Base-by-base conservation (phyloP, 2,888 invertebrate genomes). In the Pseudoips prasinana region DNA sequence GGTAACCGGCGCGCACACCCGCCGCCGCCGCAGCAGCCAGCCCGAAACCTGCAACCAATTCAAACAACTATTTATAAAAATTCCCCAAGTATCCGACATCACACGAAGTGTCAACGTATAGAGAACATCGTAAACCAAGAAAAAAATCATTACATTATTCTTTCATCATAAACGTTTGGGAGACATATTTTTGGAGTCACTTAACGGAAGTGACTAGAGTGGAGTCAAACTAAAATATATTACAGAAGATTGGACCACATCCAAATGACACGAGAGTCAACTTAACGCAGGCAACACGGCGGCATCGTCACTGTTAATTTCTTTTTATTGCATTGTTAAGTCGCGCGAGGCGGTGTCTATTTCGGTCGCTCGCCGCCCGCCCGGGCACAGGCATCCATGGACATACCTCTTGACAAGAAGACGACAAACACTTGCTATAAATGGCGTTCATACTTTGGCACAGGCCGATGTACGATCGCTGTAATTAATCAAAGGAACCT, bases 1-100 rank as follows among this genome's bases (percentile, higher is more conserved):
- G 95, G 74, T 95, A 95, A 49, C 95, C 94, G 9, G 95, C 90
- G 53, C 95, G 91, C 44, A 95, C 93, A 47, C 94, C 94, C 31
- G 92, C 90, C 49, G 94, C 92, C 23, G 87, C 85, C 24, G 85
- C 87, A 24, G 87, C 86, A 7, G 87, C 85, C 45, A 87, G 47
- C 3, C 86, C 83, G 46, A 87, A 87, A 38, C 86, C 86, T 86
- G 82, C 32, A 84, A 82, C 76, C 73, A 80, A 74, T 45, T 45
- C 35, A 44, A 25, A 46, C 34, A 45, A 25, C 33, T 52, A 60
- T 60, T 58, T 61, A 56, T 65, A 64, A 58, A 36, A 27, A 7
- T 34, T 10, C 33, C 7, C 20, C 7, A n/a, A 20, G 7, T 5
- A 20, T 20, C 17, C 45, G 34, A 48, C 47, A 47, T 32, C 27